A percentile compares a stretch with the other conserved stretches of the same genome.
Conservation (phyloP, 2,113 vertebrate genomes). For the Onychostruthus taczanowskii region DNA sequence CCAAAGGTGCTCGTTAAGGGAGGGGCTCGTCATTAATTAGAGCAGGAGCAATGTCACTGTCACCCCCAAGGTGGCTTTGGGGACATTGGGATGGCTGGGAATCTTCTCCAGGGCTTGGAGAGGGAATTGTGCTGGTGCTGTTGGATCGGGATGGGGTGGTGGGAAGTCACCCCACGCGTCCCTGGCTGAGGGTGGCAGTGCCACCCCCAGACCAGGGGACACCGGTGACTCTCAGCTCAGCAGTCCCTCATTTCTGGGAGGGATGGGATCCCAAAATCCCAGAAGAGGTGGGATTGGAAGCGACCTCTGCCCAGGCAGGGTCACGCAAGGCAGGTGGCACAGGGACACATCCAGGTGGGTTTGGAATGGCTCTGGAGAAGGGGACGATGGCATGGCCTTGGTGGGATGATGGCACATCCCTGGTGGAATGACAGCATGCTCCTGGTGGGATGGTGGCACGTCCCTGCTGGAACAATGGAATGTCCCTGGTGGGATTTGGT, state of each 20-base stretch:
- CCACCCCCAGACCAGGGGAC: rapidly evolving
- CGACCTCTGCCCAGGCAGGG: rapidly evolving
- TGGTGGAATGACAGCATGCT: rapidly evolving
- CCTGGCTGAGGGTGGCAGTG: neutral
- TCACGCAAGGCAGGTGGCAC: neutral
- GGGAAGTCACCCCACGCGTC: rapidly evolving
- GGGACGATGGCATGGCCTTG: rapidly evolving
- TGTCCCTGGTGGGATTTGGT: rapidly evolving
- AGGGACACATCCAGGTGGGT: neutral
- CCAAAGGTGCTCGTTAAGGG: slow-evolving; percentile 1
- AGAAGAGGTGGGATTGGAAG: neutral
- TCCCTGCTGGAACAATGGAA: rapidly evolving
- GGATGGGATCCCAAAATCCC: neutral
- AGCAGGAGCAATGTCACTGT: neutral
- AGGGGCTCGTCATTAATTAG: neutral
- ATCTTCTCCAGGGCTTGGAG: rapidly evolving
- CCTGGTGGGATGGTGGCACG: rapidly evolving
- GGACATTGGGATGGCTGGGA: neutral
- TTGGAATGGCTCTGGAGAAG: neutral
- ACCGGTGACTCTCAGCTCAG: neutral
- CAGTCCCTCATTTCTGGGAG: rapidly evolving
- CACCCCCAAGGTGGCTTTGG: neutral
- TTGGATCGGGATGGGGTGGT: rapidly evolving
- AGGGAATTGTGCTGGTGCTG: neutral
- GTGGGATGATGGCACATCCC: rapidly evolving